Evolutionary conservation across 1,140 invertebrate genomes (phyloP), one percentile per base, ranked within the genome.

Genomic region (Caenorhabditis briggsae): DNA sequence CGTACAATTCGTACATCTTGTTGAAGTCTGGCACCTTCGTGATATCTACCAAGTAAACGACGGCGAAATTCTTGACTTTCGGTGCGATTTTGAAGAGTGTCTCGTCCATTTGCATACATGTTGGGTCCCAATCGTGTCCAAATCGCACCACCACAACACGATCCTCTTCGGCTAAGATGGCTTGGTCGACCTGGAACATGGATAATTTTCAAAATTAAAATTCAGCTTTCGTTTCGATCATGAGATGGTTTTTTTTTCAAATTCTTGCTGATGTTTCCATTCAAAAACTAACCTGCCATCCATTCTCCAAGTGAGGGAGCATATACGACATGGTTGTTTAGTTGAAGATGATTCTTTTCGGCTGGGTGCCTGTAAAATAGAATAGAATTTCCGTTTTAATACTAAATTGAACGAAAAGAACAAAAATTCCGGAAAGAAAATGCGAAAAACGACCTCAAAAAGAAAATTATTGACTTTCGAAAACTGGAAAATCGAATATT

Each of bases 61-160:
- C 96, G 2, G 97, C 97, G 94, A 99, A 99, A 92, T 99, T 94
- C 88, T 95, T 97, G 0, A 99, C 97, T 94, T 98, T 98, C 92
- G 99, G 97, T 0, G 97, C 97, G 90, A 99, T 98, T 92, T 96
- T 97, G 93, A 98, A 99, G 2, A 99, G 93, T 0, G 93, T 94
- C 92, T 99, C 98, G 92, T 99, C 98, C 97, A 99, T 99, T 94
- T 98, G 97, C 98, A 99, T 99, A 93, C 98, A 99, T 20, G 97
- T 97, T 9, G 98, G 97, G 92, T 99, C 98, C 97, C 97, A 99
- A 94, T 99, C 98, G 91, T 99, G 97, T 0, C 98, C 98, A 94
- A 99, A 99, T 86, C 97, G 94, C 86, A 99, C 97, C 0, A 99
- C 96, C 83, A 99, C 97, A 83, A 98, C 96, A 89, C 97, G 93